Evolutionary conservation across 2,888 invertebrate species (phyloP), one percentile per base, ranked within the genome.

Genomic region (Lasioglossum figueresi): DNA sequence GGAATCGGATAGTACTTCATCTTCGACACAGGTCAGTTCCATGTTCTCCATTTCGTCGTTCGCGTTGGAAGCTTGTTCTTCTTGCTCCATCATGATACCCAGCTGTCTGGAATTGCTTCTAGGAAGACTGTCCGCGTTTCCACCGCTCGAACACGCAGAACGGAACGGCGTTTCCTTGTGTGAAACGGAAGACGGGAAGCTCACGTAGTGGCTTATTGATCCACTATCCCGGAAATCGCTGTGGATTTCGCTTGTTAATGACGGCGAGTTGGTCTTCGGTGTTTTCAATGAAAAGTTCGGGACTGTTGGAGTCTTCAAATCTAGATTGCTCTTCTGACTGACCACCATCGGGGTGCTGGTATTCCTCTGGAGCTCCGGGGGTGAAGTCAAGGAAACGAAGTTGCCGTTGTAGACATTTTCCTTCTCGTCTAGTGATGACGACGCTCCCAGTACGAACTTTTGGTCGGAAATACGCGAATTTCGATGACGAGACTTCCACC

Each of bases 291-390:
- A 84, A 68, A 92, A 91, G 81, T 88, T 86, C 23, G 92, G 90
- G 16, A 82, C 85, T 45, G 71, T 89, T 0, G 91, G 89, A 0
- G 88, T 89, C 59, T 92, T 91, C 19, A 89, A 90, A 6, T 90
- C 84, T 1, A 89, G 83, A 31, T 76, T 85, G 1, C 43, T 31
- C 34, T 89, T 91, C 10, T 87, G 73, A 1, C 82, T 79, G 4
- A 90, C 14, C 5, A 89, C 83, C 91, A 94, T 92, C 1, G 94
- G 94, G 0, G 94, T 94, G 74, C 94, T 94, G 10, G 94, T 94
- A 40, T 91, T 91, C 48, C 94, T 88, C n/a, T 90, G 86, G 6
- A 94, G 88, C 76, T 91, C 93, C 5, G 92, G 92, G 0, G 93
- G 92, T 16, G 93, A 92, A 0, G 86, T 90, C 48, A 92, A 77